phyloP scores from a whole-genome alignment of 1,140 invertebrate species.

The Panulirus ornatus region DNA sequence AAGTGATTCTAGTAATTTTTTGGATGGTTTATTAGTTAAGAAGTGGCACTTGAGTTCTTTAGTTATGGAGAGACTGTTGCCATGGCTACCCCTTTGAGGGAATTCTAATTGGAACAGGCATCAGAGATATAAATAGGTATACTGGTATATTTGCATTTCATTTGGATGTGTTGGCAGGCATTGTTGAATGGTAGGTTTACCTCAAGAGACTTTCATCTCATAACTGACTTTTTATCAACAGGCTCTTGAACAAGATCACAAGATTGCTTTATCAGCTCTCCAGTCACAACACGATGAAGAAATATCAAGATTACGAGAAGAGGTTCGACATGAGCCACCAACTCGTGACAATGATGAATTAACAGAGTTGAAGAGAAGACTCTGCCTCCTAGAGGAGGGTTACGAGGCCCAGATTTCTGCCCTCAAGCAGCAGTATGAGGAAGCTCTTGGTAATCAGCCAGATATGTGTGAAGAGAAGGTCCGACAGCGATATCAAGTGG shows the following conservation, averaged over 20 bases:
- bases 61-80: no score
- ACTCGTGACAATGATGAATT: slow-evolving; percentile 68
- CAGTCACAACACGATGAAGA: slow-evolving; percentile 79
- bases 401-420: slow-evolving; percentile 78
- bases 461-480: slow-evolving; percentile 84
- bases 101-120: no score
- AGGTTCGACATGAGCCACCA: slow-evolving; percentile 79
- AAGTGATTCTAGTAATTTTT: no score
- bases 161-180: no score
- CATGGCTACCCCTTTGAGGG: no score
- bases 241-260: slow-evolving; percentile 68
- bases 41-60: no score
- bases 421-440: slow-evolving; percentile 74
- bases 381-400: slow-evolving; percentile 86
- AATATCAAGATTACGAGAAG: slow-evolving; percentile 80
- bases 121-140: no score
- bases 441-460: slow-evolving; percentile 68
- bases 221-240: slow-evolving; percentile 13
- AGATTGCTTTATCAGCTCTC: slow-evolving; percentile 73
- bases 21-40: no score
- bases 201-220: not conserved
- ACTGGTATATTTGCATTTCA: no score
- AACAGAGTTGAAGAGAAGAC: slow-evolving; percentile 81
- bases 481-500: slow-evolving; percentile 87
- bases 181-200: not conserved